These are phyloP conservation scores for Myiagra hebetior DNA, from an alignment of 2,113 vertebrate genomes.

Conservation along the genomic window DNA sequence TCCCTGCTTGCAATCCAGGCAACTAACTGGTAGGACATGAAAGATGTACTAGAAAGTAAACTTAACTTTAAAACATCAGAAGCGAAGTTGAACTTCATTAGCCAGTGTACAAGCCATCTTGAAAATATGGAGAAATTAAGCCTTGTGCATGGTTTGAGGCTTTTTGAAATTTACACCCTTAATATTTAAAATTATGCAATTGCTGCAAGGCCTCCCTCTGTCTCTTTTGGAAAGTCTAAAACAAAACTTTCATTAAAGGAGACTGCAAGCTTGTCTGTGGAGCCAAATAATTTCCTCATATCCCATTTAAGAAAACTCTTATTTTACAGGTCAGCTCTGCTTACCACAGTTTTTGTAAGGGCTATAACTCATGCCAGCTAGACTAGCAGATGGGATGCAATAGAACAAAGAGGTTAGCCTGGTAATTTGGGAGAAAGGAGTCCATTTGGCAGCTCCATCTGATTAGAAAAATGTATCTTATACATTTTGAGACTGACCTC, in stretches of 20 bases:
- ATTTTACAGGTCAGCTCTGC: neutral
- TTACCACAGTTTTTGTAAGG: neutral
- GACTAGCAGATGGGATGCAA: neutral
- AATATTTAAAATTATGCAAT: slow-evolving; percentile 62
- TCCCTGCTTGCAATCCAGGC: neutral
- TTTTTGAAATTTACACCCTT: slow-evolving; percentile 41
- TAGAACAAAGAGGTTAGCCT: neutral
- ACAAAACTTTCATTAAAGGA: slow-evolving; percentile 42
- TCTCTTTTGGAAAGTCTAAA: slow-evolving; percentile 19
- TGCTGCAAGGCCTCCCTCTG: slow-evolving; percentile 43
- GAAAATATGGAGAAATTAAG: slow-evolving; percentile 38
- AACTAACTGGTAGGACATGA: neutral
- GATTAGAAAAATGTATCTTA: neutral
- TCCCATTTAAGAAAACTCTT: neutral
- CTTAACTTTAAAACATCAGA: neutral
- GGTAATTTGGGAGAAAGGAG: neutral
- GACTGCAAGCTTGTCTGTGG: neutral
- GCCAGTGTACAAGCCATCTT: neutral
- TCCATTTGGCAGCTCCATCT: neutral
- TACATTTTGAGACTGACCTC: neutral
- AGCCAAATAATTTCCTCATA: neutral
- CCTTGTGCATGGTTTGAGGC: slow-evolving; percentile 26
- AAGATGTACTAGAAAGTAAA: neutral
- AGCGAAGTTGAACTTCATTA: neutral
- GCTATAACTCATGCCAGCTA: neutral